Percentiles rank a stretch among this genome's conserved stretches.
These are phyloP conservation scores for Megalops cyprinoides DNA, from an alignment of 2,797 vertebrate species.

Conservation along the genomic window DNA sequence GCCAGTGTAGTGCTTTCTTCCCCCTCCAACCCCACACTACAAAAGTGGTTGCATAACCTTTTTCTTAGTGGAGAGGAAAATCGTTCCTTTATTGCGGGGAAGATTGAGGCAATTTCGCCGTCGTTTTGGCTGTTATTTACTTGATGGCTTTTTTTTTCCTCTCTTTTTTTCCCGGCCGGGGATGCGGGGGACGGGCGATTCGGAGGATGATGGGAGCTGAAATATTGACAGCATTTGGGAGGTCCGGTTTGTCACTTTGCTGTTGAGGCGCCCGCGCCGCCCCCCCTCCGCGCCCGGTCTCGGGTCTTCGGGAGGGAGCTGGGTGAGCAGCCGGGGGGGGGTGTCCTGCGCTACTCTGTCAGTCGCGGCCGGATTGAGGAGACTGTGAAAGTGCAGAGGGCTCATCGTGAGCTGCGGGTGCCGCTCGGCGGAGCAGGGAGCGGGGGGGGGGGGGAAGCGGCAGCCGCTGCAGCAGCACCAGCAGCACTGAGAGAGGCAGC, in stretches of 20 bases:
- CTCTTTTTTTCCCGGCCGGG: background rate
- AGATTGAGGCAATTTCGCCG: conserved; percentile 30
- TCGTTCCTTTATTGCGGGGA: background rate
- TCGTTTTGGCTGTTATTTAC: conserved; percentile 3
- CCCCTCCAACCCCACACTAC: background rate
- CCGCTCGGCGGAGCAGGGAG: background rate
- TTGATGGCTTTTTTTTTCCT: conserved; percentile 19
- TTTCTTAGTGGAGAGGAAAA: background rate
- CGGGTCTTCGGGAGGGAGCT: too few species aligned
- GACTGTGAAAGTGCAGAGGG: conserved; percentile 49
- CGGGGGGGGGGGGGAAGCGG: conserved; percentile 29
- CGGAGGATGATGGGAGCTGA: conserved; percentile 40
- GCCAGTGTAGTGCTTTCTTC: too few species aligned
- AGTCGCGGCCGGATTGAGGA: background rate
- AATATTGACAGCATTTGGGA: conserved; percentile 55
- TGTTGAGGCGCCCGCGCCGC: conserved; percentile 45
- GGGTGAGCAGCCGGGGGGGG: conserved; percentile 38
- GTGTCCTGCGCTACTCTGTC: too few species aligned
- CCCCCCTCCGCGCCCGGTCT: conserved; percentile 14
- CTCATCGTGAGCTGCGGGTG: conserved; percentile 26
- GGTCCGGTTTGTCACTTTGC: conserved; percentile 23
- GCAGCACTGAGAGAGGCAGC: conserved; percentile 50
- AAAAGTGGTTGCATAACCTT: conserved; percentile 4
- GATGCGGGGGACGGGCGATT: background rate
- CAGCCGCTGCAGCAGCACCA: background rate